Base-by-base conservation (phyloP, 2,113 vertebrate species). In the Gorsachius goisagi region DNA sequence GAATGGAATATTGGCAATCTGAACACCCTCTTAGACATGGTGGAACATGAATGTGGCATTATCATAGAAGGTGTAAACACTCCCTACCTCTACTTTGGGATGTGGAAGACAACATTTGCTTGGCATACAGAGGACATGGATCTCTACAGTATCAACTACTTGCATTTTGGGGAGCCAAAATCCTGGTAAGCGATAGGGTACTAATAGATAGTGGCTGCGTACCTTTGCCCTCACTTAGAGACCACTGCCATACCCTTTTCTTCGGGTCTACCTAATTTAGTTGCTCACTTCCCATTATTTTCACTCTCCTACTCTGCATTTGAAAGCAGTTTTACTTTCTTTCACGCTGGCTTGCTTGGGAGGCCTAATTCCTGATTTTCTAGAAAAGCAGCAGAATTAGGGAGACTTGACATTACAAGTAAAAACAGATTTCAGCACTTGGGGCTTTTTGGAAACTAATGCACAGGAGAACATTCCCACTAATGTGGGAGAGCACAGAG, bases 121-220 rank as follows among this genome's bases (percentile, higher is more conserved):
- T 99, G 99, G 99, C 99, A 99, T 88, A 99, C 99, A 0, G 99
- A 99, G 95, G 99, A 99, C 98, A 99, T 99, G 99, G 99, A 99
- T 97, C 99, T 99, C 58, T 99, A 99, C 98, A 99, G 99, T 91
- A 99, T 99, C 97, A 99, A 99, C 97, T 99, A 99, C 97, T 97
- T 99, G 94, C 99, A 99, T 98, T 99, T 99, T 22, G 99, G 99
- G 84, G 98, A 99, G 97, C 97, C 99, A 50, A 99, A 99, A 96
- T 99, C 99, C 83, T 99, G 99, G 99, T 99, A 12, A 98, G 99
- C 97, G n/a, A 2, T 20, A 11, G 12, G 45, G 45, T 53, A 9
- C 7, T 26, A 7, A 30, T 5, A 66, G 37, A 21, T 60, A 16
- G 53, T 23, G 50, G 12, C 50, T 62, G 2, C 0, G 1, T 28